A percentile compares a stretch with the other conserved stretches of the same genome.
Conservation (phyloP, 2,888 invertebrate genomes). For the Chironomus riparius region DNA sequence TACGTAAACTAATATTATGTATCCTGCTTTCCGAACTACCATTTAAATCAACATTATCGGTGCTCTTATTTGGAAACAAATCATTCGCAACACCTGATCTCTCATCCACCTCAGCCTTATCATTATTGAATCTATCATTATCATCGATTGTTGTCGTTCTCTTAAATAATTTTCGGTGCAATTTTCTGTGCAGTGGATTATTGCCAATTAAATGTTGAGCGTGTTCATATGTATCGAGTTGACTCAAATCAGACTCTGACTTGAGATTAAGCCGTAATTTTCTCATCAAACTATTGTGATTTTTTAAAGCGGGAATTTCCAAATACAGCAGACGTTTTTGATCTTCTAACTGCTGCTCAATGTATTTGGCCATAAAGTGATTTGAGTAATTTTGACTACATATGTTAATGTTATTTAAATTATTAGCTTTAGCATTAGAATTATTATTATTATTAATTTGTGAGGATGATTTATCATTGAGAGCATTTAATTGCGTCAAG, state of each 20-base stretch:
- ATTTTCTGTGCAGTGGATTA: constrained; percentile 9
- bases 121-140: neutral
- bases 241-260: constrained; percentile 15
- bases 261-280: constrained; percentile 17
- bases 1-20: constrained; percentile 5
- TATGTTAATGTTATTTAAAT: constrained; percentile 40
- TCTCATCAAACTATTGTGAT: constrained; percentile 20
- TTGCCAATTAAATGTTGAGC: neutral
- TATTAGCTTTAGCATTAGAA: constrained; percentile 31
- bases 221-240: neutral
- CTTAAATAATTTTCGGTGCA: constrained; percentile 3
- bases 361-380: constrained; percentile 38
- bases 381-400: constrained; percentile 28
- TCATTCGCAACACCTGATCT: constrained; percentile 24
- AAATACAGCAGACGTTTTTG: constrained; percentile 43
- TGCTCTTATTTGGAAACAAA: constrained; percentile 21
- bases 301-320: constrained; percentile 38
- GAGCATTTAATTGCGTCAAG: constrained; percentile 45
- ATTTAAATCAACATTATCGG: constrained; percentile 4
- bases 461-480: constrained; percentile 41
- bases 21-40: constrained; percentile 7
- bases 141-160: neutral
- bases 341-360: constrained; percentile 43
- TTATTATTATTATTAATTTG: constrained; percentile 39
- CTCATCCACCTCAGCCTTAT: constrained; percentile 9